These are phyloP conservation scores for Falco peregrinus DNA, from an alignment of 2,797 vertebrate genomes.

Conservation along the genomic window DNA sequence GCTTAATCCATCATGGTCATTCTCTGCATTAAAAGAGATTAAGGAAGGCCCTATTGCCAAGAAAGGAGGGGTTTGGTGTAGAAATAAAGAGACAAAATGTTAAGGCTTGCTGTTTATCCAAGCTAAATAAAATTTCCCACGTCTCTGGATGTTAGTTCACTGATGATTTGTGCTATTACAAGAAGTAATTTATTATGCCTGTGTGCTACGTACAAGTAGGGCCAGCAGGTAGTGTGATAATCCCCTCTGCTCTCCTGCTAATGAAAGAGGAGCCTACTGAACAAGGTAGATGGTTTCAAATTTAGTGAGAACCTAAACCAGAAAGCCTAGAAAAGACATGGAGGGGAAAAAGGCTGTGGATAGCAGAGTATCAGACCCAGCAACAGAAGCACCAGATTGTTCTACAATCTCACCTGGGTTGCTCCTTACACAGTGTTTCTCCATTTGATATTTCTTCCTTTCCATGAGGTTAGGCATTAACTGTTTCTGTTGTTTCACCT, in stretches of 20 bases:
- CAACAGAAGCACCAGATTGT: not conserved
- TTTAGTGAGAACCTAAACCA: not conserved
- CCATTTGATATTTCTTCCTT: not conserved
- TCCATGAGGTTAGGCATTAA: not conserved
- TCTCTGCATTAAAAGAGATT: not conserved
- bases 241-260: not conserved
- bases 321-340: not conserved
- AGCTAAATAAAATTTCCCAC: not conserved
- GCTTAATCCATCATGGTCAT: not conserved
- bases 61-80: not conserved
- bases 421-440: not conserved
- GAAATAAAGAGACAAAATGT: not conserved
- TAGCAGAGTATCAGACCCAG: not conserved
- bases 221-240: not conserved
- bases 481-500: not conserved
- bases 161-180: not conserved
- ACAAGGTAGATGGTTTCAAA: not conserved
- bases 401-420: not conserved
- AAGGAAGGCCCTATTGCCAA: not conserved
- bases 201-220: not conserved
- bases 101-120: not conserved
- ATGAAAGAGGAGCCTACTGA: not conserved
- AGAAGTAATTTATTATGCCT: not conserved
- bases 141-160: not conserved
- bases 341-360: not conserved